Conservation (phyloP, 2,797 vertebrate genomes). For the Enteromius treurensis region DNA sequence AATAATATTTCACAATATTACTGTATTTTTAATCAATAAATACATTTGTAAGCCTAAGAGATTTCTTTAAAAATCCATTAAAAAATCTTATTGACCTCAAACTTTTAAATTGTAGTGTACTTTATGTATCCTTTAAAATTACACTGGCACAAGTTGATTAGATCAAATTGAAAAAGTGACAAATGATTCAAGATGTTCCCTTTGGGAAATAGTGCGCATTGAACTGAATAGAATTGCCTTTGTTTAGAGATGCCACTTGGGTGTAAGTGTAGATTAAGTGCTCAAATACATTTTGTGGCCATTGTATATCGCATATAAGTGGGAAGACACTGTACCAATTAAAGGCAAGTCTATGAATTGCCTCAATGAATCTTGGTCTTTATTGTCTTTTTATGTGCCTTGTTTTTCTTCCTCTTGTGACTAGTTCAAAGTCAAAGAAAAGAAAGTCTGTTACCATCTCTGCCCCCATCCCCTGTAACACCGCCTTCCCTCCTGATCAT, state of each 20-base stretch:
- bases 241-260: neutral
- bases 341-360: neutral
- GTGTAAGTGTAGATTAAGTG: neutral
- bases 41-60: neutral
- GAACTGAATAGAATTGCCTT: neutral
- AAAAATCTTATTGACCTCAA: neutral
- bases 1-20: neutral
- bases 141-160: neutral
- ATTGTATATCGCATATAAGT: neutral
- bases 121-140: neutral
- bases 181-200: neutral
- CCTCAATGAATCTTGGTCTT: neutral
- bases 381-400: neutral
- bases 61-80: neutral
- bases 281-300: neutral
- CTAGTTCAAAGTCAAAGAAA: constrained; percentile 74
- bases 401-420: constrained; percentile 12
- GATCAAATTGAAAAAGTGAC: neutral
- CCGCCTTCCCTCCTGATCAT: constrained; percentile 74
- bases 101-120: neutral
- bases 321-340: neutral
- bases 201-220: neutral
- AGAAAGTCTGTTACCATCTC: constrained; percentile 89
- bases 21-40: neutral
- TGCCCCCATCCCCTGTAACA: constrained; percentile 84